These are phyloP conservation scores for Zele albiditarsus DNA, from an alignment of 2,888 invertebrate genomes.

Conservation along the genomic window DNA sequence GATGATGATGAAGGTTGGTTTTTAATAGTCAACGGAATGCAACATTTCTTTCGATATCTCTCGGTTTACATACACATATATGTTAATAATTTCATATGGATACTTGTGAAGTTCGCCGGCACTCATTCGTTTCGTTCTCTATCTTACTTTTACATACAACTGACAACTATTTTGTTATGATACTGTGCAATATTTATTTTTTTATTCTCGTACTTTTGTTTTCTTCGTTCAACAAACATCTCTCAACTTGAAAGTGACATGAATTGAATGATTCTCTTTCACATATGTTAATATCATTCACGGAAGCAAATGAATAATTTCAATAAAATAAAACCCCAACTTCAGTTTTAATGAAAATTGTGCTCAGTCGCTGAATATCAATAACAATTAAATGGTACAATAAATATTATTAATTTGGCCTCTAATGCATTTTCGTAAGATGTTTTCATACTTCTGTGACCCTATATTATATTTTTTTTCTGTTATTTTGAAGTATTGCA, in stretches of 20 bases:
- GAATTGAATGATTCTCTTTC: slow-evolving; percentile 46
- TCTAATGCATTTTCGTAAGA: slow-evolving; percentile 55
- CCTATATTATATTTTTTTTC: slow-evolving; percentile 8
- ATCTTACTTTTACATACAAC: background rate
- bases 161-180: background rate
- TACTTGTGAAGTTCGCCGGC: slow-evolving; percentile 6
- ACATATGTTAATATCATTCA: slow-evolving; percentile 51
- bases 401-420: slow-evolving; percentile 62
- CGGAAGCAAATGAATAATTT: slow-evolving; percentile 56
- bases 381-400: slow-evolving; percentile 46
- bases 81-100: slow-evolving; percentile 38
- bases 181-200: background rate
- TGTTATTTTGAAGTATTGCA: slow-evolving; percentile 46
- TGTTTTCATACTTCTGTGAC: slow-evolving; percentile 23
- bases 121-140: slow-evolving; percentile 15
- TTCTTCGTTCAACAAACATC: slow-evolving; percentile 6
- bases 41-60: slow-evolving; percentile 57
- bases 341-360: slow-evolving; percentile 53
- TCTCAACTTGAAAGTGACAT: slow-evolving; percentile 15
- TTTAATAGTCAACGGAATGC: slow-evolving; percentile 64
- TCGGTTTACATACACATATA: slow-evolving; percentile 37
- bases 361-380: slow-evolving; percentile 58
- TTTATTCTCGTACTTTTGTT: background rate
- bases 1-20: slow-evolving; percentile 51
- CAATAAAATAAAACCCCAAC: slow-evolving; percentile 45